Evolutionary conservation across 2,888 invertebrate genomes (phyloP), one percentile per base, ranked within the genome.

Genomic region (Eristalinus sepulchralis): DNA sequence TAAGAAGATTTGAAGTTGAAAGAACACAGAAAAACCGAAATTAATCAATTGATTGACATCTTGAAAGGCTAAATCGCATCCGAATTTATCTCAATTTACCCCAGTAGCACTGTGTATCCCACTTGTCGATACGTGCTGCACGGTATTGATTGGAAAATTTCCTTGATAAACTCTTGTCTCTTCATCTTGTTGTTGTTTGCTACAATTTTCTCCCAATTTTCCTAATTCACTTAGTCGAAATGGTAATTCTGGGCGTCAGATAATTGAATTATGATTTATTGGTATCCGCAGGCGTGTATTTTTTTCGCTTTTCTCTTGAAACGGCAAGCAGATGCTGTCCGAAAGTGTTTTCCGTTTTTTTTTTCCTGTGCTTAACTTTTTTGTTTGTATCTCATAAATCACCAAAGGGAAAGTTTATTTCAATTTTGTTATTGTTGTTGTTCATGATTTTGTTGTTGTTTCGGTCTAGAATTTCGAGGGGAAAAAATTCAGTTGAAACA

Each of bases 211-310:
- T 39, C 39, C 20, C 20, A 10, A 34, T 55, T 34, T 24, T 22
- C 57, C 27, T 27, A 72, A 63, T 63, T 72, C 31, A 20, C 33
- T 53, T 62, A 53, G 53, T 4, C 22, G 60, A 13, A 67, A 24
- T 67, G 33, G 47, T 76, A 76, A 76, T 62, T 34, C n/a, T 9
- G 59, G 72, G 59, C 47, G 57, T 33, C 79, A 59, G 71, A 64
- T 39, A 71, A 79, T 79, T 79, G 79, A 71, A 79, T 79, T 70
- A 59, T 72, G 79, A 79, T 72, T 71, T 72, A 79, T 79, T 57
- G 55, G 47, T 47, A 47, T 57, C 59, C 71, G 17, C 24, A 78
- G 67, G 62, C 47, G 47, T 11, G 22, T 53, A 31, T 33, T 22
- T 39, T 62, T 55, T 71, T 24, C 33, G 47, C 60, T 27, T 27